Evolutionary conservation across 2,797 vertebrate species (phyloP).

Genomic region (Tragopan temminckii): DNA sequence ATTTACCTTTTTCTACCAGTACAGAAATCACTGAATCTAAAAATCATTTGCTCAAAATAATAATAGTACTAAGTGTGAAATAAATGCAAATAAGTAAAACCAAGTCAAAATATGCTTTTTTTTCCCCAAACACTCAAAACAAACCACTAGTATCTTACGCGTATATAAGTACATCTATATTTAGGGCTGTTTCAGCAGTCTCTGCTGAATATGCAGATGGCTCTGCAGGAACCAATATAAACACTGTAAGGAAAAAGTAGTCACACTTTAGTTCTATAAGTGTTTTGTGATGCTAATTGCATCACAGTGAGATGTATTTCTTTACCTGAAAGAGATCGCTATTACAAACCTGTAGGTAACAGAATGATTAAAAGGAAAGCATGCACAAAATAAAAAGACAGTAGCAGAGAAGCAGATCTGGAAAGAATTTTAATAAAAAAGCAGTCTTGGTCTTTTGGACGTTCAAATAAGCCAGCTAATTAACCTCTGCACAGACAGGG

Average conservation of each 20-base stretch:
- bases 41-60: neutral
- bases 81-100: neutral
- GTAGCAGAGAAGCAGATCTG: neutral
- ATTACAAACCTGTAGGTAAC: neutral
- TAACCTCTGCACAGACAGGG: neutral
- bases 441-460: neutral
- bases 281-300: neutral
- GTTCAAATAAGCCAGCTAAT: slow-evolving; percentile 27
- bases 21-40: neutral
- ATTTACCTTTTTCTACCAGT: neutral
- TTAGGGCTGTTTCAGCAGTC: neutral
- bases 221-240: neutral
- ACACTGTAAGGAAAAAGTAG: neutral
- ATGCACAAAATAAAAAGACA: neutral
- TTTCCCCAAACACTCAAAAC: neutral
- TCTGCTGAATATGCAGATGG: neutral
- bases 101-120: neutral
- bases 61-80: neutral
- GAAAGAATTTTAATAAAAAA: slow-evolving; percentile 17
- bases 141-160: neutral
- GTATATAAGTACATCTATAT: neutral
- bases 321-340: neutral
- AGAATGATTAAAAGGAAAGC: neutral
- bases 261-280: neutral
- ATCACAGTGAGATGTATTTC: neutral